Percentiles rank a stretch among this genome's conserved stretches.
Evolutionary conservation across 2,888 invertebrate species (phyloP).

Genomic region (Baronia brevicornis): DNA sequence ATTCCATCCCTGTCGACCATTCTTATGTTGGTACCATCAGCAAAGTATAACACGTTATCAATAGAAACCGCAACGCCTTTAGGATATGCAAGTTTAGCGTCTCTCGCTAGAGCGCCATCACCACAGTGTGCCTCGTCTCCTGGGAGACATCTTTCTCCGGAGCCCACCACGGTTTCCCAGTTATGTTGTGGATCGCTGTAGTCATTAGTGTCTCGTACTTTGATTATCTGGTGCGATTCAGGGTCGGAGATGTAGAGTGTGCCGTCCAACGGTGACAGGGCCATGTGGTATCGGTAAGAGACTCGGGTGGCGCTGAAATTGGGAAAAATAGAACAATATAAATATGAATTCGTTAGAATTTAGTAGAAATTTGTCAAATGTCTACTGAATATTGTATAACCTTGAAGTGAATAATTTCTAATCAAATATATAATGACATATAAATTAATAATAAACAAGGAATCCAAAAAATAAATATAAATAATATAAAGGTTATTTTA

Average conservation of each 20-base stretch:
- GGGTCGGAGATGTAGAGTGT: constrained; percentile 97
- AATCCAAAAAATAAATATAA: too few relatives aligned
- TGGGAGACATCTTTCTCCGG: constrained; percentile 93
- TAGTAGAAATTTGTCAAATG: too few relatives aligned
- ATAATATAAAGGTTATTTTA: too few relatives aligned
- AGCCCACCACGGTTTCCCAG: constrained; percentile 96
- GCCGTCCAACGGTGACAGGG: constrained; percentile 94
- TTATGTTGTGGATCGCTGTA: constrained; percentile 91
- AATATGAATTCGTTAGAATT: too few relatives aligned
- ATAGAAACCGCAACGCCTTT: constrained; percentile 96
- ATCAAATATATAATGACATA: too few relatives aligned
- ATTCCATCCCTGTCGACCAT: constrained; percentile 95
- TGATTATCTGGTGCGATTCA: constrained; percentile 94
- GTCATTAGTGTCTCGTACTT: constrained; percentile 88
- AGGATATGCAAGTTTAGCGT: constrained; percentile 95
- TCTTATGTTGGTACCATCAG: constrained; percentile 95
- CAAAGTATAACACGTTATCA: constrained; percentile 94
- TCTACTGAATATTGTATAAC: too few relatives aligned
- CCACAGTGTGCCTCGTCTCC: constrained; percentile 97
- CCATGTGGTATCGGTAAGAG: constrained; percentile 97
- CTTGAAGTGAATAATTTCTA: too few relatives aligned
- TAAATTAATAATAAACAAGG: neutral
- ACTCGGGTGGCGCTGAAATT: constrained; percentile 89
- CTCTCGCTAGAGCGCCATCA: constrained; percentile 93
- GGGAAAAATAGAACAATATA: constrained; percentile 8